Percentiles rank a stretch among this genome's conserved stretches.
These are phyloP conservation scores for Epizoanthus rinbou DNA, from an alignment of 92 coral and sea anemone species.

Conservation along the genomic window DNA sequence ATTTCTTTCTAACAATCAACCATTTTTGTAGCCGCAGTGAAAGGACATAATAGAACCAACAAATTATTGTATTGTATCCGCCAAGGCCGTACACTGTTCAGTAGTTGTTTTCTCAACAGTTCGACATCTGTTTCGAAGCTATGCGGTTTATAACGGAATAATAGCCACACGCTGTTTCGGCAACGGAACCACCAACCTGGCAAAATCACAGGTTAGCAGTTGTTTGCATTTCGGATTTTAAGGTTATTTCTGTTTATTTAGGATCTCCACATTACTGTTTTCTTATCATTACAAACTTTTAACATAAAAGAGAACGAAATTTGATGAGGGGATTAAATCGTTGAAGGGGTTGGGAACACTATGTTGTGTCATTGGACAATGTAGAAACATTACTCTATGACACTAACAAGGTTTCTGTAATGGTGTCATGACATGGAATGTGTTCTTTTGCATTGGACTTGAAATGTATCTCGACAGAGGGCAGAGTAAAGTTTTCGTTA, in stretches of 20 bases:
- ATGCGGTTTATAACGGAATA: neutral
- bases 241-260: constrained; percentile 9
- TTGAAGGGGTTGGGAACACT: constrained; percentile 9
- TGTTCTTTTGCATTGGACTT: neutral
- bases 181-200: constrained; percentile 22
- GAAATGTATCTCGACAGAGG: neutral
- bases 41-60: no score
- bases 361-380: neutral
- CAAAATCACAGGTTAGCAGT: neutral
- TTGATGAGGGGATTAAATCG: constrained; percentile 22
- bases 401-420: neutral
- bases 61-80: no score
- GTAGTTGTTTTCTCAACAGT: constrained; percentile 27
- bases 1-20: no score
- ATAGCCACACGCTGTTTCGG: neutral
- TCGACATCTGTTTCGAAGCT: constrained; percentile 22
- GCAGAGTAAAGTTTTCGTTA: neutral
- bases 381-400: neutral
- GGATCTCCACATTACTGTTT: neutral
- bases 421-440: neutral
- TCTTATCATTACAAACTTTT: constrained; percentile 16
- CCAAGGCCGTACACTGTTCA: neutral
- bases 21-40: no score
- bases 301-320: neutral
- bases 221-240: constrained; percentile 34